Percentiles rank a stretch among this genome's conserved stretches.
phyloP scores from a whole-genome alignment of 2,113 vertebrate species.

The Amazona guildingii region DNA sequence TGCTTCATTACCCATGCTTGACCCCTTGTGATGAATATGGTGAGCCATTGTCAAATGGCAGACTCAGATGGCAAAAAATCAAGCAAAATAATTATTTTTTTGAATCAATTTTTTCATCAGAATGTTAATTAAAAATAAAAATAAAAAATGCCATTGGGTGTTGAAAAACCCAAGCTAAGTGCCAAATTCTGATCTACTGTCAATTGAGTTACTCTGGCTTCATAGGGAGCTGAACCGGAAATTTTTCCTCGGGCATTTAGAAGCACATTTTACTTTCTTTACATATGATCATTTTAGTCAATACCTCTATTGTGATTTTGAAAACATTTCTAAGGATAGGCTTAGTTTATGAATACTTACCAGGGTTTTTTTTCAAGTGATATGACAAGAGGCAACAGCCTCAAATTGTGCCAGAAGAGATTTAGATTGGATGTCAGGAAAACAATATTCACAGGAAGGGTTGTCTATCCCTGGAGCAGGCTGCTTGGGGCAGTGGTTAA shows the following conservation, averaged over 20 bases:
- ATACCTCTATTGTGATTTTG: not conserved
- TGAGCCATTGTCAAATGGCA: slow-evolving; percentile 2
- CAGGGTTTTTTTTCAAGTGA: not conserved
- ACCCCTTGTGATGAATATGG: slow-evolving; percentile 18
- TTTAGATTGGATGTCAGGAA: not conserved
- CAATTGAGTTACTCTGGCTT: not conserved
- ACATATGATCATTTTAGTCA: not conserved
- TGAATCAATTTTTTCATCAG: slow-evolving; percentile 37
- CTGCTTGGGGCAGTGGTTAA: not conserved
- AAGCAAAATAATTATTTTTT: slow-evolving; percentile 45
- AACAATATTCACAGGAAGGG: not conserved
- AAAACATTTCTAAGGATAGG: not conserved
- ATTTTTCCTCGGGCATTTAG: not conserved
- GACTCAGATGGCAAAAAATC: slow-evolving; percentile 36
- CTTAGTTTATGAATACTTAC: not conserved
- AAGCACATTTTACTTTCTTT: not conserved
- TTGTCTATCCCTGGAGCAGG: not conserved
- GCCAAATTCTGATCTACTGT: not conserved
- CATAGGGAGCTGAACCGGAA: not conserved
- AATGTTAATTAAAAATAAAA: slow-evolving; percentile 53
- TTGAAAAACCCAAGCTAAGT: not conserved
- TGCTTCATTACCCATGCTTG: slow-evolving; percentile 49
- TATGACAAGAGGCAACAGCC: not conserved
- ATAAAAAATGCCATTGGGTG: not conserved
- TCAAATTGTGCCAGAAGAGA: not conserved